Evolutionary conservation across 2,113 vertebrate species (phyloP).

Genomic region (Hippocampus mohnikei): DNA sequence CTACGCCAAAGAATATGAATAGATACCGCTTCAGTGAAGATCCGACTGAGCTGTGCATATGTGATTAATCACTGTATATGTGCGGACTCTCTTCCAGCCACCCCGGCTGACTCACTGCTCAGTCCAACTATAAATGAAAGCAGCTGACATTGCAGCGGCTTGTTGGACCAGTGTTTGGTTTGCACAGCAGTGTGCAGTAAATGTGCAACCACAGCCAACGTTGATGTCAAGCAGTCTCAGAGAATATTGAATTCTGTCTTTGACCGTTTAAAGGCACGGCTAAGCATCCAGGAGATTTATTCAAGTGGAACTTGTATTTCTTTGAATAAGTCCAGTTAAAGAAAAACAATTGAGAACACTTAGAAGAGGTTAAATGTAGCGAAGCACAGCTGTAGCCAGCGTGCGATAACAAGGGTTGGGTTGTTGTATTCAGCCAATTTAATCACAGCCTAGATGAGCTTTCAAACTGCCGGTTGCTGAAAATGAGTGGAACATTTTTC

Average conservation of each 20-base stretch:
- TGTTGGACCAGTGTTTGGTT: constrained; percentile 18
- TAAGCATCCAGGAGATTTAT: constrained; percentile 11
- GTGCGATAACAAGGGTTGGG: constrained; percentile 51
- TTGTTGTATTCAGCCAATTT: constrained; percentile 46
- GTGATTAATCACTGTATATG: constrained; percentile 14
- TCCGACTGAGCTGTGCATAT: constrained; percentile 14
- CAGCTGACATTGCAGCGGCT: constrained; percentile 14
- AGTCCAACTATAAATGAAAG: constrained; percentile 20
- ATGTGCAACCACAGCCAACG: constrained; percentile 8
- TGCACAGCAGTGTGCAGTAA: constrained; percentile 23
- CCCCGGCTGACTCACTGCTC: constrained; percentile 16
- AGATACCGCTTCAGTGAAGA: constrained; percentile 8
- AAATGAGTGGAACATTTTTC: constrained; percentile 34
- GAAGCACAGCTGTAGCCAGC: constrained; percentile 37
- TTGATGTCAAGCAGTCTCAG: constrained; percentile 28
- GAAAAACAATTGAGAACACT: constrained; percentile 28
- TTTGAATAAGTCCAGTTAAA: constrained; percentile 38
- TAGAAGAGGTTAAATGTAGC: constrained; percentile 36
- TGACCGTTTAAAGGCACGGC: constrained; percentile 5
- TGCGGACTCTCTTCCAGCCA: constrained; percentile 19
- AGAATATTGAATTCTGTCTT: constrained; percentile 18
- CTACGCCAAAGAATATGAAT: constrained; percentile 8
- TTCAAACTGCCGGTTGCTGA: constrained; percentile 45
- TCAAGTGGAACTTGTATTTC: constrained; percentile 25
- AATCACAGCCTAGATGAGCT: constrained; percentile 54